These are phyloP conservation scores for Toxostoma redivivum DNA, from an alignment of 2,113 vertebrate species.

Conservation along the genomic window DNA sequence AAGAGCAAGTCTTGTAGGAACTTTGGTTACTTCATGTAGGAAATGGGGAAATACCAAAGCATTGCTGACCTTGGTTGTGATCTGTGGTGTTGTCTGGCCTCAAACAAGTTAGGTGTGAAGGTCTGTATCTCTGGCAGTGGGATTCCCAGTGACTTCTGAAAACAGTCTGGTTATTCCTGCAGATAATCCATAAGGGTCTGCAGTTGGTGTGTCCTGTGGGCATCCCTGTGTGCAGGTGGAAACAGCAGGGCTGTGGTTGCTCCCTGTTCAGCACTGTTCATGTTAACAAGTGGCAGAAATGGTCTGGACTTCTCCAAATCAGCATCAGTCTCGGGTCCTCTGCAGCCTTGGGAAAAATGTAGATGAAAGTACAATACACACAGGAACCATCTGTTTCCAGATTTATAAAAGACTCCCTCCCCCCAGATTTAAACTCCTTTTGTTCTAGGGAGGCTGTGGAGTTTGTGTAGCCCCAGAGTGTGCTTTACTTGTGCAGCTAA, in stretches of 20 bases:
- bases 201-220: rapidly evolving
- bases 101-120: neutral
- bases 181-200: neutral
- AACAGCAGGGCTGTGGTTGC: neutral
- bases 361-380: neutral
- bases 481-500: neutral
- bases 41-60: neutral
- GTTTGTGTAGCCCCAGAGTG: neutral
- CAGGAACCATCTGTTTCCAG: neutral
- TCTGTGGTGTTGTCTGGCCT: neutral
- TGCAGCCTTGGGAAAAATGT: neutral
- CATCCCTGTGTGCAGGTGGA: neutral
- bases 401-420: neutral
- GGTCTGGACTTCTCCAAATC: neutral
- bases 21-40: neutral
- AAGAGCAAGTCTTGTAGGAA: neutral
- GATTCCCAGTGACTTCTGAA: neutral
- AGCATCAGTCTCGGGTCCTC: neutral
- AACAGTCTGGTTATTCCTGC: neutral
- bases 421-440: neutral
- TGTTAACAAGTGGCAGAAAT: neutral
- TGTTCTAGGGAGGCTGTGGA: neutral
- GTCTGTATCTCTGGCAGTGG: neutral
- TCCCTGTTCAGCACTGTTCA: neutral
- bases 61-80: neutral